Conservation (phyloP, 2,113 vertebrate genomes). For the Mustela lutreola region DNA sequence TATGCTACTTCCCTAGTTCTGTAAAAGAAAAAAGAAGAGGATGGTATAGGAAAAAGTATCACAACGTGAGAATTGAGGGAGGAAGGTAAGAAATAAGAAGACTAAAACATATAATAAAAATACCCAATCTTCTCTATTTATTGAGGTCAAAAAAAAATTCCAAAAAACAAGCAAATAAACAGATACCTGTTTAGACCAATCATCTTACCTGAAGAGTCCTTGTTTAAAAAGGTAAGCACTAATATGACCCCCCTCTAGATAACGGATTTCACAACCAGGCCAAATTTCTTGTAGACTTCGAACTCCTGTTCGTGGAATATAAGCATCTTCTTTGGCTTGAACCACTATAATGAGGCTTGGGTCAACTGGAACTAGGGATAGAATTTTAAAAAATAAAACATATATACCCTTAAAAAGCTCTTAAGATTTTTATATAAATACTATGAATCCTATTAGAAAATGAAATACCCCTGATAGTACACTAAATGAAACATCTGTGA, state of each 20-base stretch:
- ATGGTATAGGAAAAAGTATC: not conserved
- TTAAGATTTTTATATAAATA: conserved; percentile 17
- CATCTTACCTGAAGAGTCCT: conserved; percentile 94
- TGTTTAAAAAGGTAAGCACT: conserved; percentile 99
- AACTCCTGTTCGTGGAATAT: conserved; percentile 97
- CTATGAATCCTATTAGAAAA: conserved; percentile 9
- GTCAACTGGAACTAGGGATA: conserved; percentile 94
- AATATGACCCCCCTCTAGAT: conserved; percentile 96
- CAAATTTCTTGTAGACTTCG: conserved; percentile 97
- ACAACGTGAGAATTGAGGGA: not conserved
- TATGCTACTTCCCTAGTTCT: not conserved
- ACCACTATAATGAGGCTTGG: conserved; percentile 97
- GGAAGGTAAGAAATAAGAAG: not conserved
- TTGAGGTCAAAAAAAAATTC: conserved; percentile 8
- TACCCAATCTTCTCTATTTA: not conserved
- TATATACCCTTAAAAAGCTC: not conserved
- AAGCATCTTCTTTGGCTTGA: conserved; percentile 98
- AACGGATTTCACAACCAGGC: conserved; percentile 97
- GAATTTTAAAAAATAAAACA: conserved; percentile 50
- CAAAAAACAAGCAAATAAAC: not conserved
- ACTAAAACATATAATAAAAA: not conserved
- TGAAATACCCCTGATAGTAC: not conserved
- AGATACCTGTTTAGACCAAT: not conserved
- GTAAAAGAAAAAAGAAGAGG: not conserved
- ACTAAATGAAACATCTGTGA: not conserved